Evolutionary conservation across 1,140 invertebrate species (phyloP), one percentile per base, ranked within the genome.

Genomic region (Heliconius hewitsoni): DNA sequence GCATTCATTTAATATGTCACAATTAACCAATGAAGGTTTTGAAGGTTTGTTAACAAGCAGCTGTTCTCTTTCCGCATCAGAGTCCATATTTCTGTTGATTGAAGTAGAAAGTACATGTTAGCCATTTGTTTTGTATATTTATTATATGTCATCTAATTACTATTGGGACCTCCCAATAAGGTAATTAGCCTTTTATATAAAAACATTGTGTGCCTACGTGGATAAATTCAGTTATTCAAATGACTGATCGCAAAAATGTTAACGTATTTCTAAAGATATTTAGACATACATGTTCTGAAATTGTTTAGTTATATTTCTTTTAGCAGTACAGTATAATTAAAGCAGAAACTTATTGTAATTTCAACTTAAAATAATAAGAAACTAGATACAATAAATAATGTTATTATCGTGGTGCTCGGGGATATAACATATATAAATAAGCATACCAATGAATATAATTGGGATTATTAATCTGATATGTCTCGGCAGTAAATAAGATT

Each of bases 1-100:
- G 80, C 91, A 93, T 83, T 94, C 91, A 88, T 94, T 94, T 1
- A 92, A 87, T 77, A 94, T 87, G 82, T 94, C 90, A 87, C 87
- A 89, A 73, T 89, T 88, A 1, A 88, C 89, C 74, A 83, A 81
- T 50, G 87, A 79, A 34, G 86, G 81, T 30, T 90, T 88, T 23
- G 73, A 70, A 57, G 79, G 27, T 11, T 86, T 78, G 39, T 82
- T 86, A 37, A 84, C 74, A 34, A 91, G 82, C 34, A 90, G 74
- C 19, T 86, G 84, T 74, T 91, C 89, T 74, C 87, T 87, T 71
- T 90, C 91, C 72, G 86, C 77, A 70, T 87, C 74, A 76, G 74
- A 74, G 57, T 82, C 71, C 84, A 82, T 85, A 78, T 76, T 66
- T 66, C 60, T 66, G 13, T 66, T 66, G 13, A 13, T 23, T 30